Evolutionary conservation across 2,113 vertebrate species (phyloP), one percentile per base, ranked within the genome.

Genomic region (Microcebus ravelobensis): DNA sequence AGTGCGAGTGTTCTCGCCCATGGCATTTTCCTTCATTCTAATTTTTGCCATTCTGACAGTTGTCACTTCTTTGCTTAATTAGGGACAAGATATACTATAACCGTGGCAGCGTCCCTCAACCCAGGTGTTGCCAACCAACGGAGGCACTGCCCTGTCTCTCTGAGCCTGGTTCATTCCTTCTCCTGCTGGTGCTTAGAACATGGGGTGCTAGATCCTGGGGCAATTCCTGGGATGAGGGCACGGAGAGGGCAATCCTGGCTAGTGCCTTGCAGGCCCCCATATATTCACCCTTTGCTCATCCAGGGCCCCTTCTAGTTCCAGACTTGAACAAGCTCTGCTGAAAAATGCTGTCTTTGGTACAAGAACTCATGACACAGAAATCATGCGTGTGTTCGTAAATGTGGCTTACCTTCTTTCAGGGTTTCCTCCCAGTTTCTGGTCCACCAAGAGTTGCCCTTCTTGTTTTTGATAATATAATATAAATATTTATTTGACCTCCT

Each of bases 191-290:
- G 23, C 42, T 52, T 31, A 45, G 55, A 55, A 31, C 50, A 57
- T 10, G 31, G 14, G 25, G 25, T 84, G 45, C 65, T 59, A 0
- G 39, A 27, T n/a, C 31, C 67, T 9, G 36, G 74, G 68, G 15
- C 27, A 8, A 34, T 27, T 48, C 87, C 87, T 57, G 14, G 34
- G 18, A 50, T 34, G 31, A 87, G 7, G 34, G 45, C 48, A 4
- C 8, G 25, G 2, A 20, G 29, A 12, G 1, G 3, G 9, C 12
- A 14, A 15, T 31, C 12, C 1, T 34, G 4, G 50, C 57, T 27
- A 6, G 2, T 17, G 10, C 45, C 13, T 36, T 48, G 34, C 20
- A 29, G 27, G 59, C 29, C 84, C 18, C 34, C 8, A 8, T 29
- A 23, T 13, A 48, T 27, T 59, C 34, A 63, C 18, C 14, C 12